Percentiles rank a stretch among this genome's conserved stretches.
These are phyloP conservation scores for Equus przewalskii DNA, from an alignment of 2,113 vertebrate species.

Conservation along the genomic window DNA sequence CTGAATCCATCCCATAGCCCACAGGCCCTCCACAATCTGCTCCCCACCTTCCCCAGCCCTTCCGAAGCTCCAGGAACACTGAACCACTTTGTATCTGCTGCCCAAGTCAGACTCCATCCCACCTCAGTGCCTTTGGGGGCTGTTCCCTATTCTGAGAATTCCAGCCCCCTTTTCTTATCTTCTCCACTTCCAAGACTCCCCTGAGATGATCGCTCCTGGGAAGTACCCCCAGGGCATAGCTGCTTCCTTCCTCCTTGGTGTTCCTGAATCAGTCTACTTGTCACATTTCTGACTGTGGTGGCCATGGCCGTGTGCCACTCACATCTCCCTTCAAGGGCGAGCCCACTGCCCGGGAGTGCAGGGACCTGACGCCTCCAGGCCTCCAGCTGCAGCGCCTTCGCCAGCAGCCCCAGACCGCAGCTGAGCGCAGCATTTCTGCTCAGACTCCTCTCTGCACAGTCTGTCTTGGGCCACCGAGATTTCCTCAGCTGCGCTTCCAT, in stretches of 20 bases:
- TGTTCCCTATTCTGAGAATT: neutral
- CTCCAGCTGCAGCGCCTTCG: neutral
- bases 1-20: neutral
- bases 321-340: neutral
- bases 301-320: rapidly evolving
- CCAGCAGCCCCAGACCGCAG: neutral
- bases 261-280: neutral
- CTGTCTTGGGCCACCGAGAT: neutral
- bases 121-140: neutral
- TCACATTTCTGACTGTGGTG: neutral
- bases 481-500: neutral
- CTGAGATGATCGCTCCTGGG: neutral
- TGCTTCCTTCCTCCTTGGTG: neutral
- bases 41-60: neutral
- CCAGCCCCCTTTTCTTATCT: neutral
- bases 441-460: neutral
- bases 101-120: neutral
- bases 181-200: neutral
- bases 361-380: neutral
- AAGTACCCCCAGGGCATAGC: neutral
- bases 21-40: neutral
- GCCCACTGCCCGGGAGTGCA: neutral
- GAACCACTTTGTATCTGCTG: neutral
- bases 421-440: neutral
- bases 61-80: neutral